These are phyloP conservation scores for Eptesicus fuscus DNA, from an alignment of 2,113 vertebrate genomes.

Conservation along the genomic window DNA sequence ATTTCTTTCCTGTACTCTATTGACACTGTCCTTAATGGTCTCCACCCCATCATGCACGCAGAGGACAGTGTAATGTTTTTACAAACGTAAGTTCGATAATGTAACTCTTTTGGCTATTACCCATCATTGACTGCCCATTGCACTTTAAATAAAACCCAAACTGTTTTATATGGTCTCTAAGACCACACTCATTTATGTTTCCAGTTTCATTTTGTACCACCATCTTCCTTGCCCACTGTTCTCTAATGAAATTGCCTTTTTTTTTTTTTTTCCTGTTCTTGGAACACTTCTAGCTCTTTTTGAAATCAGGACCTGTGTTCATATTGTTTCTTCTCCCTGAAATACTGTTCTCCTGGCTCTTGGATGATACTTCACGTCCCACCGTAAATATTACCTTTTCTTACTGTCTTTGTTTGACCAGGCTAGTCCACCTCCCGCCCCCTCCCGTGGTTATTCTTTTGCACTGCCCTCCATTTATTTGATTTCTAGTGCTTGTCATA, in stretches of 20 bases:
- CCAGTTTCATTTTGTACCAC: not conserved
- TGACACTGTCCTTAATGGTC: not conserved
- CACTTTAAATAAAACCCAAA: not conserved
- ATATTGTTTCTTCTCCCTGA: not conserved
- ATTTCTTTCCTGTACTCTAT: not conserved
- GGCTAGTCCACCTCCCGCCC: not conserved
- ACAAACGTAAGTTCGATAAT: not conserved
- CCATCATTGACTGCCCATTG: not conserved
- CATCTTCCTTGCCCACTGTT: not conserved
- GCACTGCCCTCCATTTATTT: not conserved
- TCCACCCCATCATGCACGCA: not conserved
- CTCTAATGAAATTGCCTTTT: not conserved
- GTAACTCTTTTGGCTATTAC: not conserved
- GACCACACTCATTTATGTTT: not conserved
- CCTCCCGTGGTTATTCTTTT: not conserved
- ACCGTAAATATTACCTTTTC: not conserved
- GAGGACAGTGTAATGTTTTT: not conserved
- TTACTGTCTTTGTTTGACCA: not conserved
- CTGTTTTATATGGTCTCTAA: not conserved
- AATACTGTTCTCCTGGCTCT: not conserved
- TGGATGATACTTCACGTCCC: not conserved
- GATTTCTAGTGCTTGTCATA: not conserved
- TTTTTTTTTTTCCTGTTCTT: not conserved
- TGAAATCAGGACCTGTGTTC: not conserved
- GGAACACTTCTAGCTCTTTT: not conserved